Percentiles rank a stretch among this genome's conserved stretches.
Conservation (phyloP, 30 jellyfish, hydroid and myxozoan species). For the Rhopilema esculentum region DNA sequence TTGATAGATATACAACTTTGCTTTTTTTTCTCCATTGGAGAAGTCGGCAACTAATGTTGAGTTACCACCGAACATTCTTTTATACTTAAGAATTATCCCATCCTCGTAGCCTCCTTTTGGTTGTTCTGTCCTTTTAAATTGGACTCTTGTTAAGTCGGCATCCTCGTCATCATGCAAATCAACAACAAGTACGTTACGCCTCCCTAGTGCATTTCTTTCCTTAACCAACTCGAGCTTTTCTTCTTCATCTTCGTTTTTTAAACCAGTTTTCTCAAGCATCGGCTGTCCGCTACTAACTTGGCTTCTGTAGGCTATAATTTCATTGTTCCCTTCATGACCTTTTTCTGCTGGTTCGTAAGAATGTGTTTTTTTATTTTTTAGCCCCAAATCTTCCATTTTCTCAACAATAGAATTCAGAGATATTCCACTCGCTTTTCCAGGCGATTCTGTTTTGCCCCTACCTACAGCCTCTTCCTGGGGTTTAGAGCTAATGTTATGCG, state of each 20-base stretch:
- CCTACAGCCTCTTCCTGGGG: background rate
- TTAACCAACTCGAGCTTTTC: background rate
- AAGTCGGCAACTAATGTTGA: slow-evolving; percentile 84
- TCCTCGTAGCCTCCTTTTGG: slow-evolving; percentile 17
- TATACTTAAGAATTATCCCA: slow-evolving; percentile 51
- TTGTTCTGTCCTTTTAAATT: slow-evolving; percentile 18
- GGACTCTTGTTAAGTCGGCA: slow-evolving; percentile 24
- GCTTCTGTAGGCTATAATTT: background rate
- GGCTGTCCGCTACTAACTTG: no score
- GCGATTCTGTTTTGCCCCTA: background rate
- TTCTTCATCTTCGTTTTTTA: background rate
- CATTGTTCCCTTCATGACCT: background rate
- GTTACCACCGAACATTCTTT: slow-evolving; percentile 49
- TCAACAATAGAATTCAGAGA: background rate
- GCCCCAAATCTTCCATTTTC: background rate
- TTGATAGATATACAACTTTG: slow-evolving; percentile 66
- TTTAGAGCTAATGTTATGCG: background rate
- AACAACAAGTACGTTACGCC: slow-evolving; percentile 10
- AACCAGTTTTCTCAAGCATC: no score
- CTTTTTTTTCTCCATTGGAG: slow-evolving; percentile 76
- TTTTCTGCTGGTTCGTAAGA: background rate
- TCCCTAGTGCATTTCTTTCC: background rate
- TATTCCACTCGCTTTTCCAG: background rate
- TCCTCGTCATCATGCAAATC: slow-evolving; percentile 38
- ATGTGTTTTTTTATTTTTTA: background rate